A percentile compares a stretch with the other conserved stretches of the same genome.
Conservation (phyloP, 2,797 vertebrate species). For the Oceanodroma leucorhoa region DNA sequence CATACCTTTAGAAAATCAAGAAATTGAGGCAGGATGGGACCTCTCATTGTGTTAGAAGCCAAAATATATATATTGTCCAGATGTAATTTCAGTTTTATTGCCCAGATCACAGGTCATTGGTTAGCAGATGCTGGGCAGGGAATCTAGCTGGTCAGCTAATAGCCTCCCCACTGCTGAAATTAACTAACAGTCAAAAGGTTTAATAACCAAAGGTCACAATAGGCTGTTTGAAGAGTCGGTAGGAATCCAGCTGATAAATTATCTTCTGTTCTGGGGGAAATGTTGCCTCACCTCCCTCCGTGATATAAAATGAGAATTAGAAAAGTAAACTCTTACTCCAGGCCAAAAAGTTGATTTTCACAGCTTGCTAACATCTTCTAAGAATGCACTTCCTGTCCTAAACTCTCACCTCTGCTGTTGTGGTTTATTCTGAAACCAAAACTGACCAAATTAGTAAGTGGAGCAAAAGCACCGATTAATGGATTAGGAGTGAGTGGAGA, state of each 20-base stretch:
- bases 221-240: conserved; percentile 66
- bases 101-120: conserved; percentile 74
- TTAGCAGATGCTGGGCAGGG: conserved; percentile 72
- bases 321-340: conserved; percentile 39
- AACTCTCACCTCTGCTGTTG: neutral
- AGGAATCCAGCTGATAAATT: conserved; percentile 74
- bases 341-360: conserved; percentile 38
- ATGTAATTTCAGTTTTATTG: conserved; percentile 76
- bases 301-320: conserved; percentile 48
- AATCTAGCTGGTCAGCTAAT: conserved; percentile 76
- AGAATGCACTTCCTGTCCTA: neutral
- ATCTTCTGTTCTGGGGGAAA: conserved; percentile 53
- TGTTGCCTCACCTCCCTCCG: conserved; percentile 21
- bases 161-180: conserved; percentile 76
- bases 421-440: neutral
- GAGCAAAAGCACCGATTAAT: neutral
- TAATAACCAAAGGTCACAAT: conserved; percentile 73
- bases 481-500: neutral
- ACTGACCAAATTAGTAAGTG: neutral
- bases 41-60: conserved; percentile 60
- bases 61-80: conserved; percentile 71
- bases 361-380: neutral
- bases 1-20: conserved; percentile 52
- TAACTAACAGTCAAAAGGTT: conserved; percentile 78
- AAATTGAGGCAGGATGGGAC: neutral